Evolutionary conservation across 92 coral and sea anemone genomes (phyloP).

Genomic region (Micromussa lordhowensis): DNA sequence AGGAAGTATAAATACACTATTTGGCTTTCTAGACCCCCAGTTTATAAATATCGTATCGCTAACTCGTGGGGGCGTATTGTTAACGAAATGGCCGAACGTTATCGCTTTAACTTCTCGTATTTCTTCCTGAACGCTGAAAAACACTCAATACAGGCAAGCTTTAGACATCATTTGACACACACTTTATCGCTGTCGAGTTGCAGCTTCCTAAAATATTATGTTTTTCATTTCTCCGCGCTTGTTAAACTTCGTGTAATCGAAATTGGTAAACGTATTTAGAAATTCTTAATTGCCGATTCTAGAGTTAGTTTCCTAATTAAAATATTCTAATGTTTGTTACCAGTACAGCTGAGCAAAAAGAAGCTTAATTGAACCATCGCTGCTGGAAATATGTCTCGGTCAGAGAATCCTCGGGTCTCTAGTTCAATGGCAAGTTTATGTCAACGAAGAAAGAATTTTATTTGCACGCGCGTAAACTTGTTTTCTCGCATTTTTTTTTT

Average conservation of each 20-base stretch:
- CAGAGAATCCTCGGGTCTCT: not conserved
- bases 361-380: not conserved
- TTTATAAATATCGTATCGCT: constrained; percentile 33
- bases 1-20: constrained; percentile 32
- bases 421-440: not conserved
- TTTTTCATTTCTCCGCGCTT: constrained; percentile 21
- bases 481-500: not conserved
- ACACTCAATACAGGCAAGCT: not conserved
- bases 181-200: constrained; percentile 29
- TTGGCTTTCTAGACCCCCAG: constrained; percentile 8
- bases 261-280: constrained; percentile 29
- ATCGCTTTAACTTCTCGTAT: constrained; percentile 36
- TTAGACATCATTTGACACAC: constrained; percentile 8
- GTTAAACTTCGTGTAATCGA: constrained; percentile 6
- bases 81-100: constrained; percentile 45
- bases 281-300: not conserved
- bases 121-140: constrained; percentile 31
- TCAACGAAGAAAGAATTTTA: not conserved
- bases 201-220: constrained; percentile 30
- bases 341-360: not conserved
- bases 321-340: constrained; percentile 7
- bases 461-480: not conserved
- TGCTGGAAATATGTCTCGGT: not conserved
- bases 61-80: constrained; percentile 42
- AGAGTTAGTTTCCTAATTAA: constrained; percentile 5